These are phyloP conservation scores for Orcinus orca DNA, from an alignment of 2,113 vertebrate species.

Conservation along the genomic window DNA sequence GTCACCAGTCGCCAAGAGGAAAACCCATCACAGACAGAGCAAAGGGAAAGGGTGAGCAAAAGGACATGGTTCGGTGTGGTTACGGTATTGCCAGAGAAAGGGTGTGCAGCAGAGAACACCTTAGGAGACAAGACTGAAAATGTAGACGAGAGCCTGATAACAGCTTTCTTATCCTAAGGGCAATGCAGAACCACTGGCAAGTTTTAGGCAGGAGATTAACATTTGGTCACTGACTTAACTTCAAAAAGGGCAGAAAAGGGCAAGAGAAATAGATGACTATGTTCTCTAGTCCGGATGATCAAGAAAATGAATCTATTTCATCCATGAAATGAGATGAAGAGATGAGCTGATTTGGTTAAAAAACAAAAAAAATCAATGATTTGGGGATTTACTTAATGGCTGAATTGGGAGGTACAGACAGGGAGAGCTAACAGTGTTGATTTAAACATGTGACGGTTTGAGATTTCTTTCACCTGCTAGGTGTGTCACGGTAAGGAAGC, in stretches of 20 bases:
- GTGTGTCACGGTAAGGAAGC: not conserved
- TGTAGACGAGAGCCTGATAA: not conserved
- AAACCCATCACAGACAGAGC: not conserved
- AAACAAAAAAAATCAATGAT: not conserved
- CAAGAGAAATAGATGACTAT: not conserved
- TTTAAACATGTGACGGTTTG: not conserved
- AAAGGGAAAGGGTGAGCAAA: accelerated
- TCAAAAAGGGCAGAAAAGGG: not conserved
- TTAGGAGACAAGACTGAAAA: not conserved
- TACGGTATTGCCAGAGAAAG: accelerated
- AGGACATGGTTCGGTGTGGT: accelerated
- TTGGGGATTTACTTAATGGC: not conserved
- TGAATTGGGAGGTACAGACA: not conserved
- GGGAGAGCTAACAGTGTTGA: not conserved
- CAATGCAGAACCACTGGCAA: not conserved
- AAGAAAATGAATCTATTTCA: not conserved
- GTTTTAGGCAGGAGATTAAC: not conserved
- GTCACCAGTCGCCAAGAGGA: not conserved
- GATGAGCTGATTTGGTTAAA: not conserved
- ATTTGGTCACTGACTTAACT: not conserved
- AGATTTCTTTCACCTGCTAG: not conserved
- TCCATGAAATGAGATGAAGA: not conserved
- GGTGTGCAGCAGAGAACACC: accelerated
- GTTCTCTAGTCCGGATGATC: not conserved
- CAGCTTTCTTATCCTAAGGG: too few species aligned